phyloP scores from a whole-genome alignment of 2,888 invertebrate species.

The Thymelicus lineola region DNA sequence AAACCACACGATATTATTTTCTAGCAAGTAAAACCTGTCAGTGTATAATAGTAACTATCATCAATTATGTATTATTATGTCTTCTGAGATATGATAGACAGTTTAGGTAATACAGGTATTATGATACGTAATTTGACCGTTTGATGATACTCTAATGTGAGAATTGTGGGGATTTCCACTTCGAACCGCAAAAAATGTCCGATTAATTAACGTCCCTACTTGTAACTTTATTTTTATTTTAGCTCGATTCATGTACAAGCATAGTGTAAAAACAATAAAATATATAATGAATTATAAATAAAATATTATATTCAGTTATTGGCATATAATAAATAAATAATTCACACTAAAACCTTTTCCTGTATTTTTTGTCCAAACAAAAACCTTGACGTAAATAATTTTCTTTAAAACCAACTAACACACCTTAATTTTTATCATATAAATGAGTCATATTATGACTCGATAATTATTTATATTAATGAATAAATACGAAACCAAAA shows the following conservation, averaged over 20 bases:
- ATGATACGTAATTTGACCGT: constrained; percentile 1
- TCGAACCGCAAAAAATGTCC: neutral
- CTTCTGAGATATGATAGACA: no score
- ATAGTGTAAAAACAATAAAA: no score
- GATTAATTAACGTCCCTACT: neutral
- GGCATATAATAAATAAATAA: no score
- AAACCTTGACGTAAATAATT: neutral
- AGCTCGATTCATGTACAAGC: no score
- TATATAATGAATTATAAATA: no score
- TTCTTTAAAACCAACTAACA: neutral
- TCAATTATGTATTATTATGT: no score
- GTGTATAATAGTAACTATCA: no score
- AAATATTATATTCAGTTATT: no score
- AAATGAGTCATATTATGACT: constrained; percentile 9
- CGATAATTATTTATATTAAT: neutral
- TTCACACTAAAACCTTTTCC: no score
- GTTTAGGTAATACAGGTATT: neutral
- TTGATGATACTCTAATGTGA: neutral
- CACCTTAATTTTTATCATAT: constrained; percentile 15
- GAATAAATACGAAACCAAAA: neutral
- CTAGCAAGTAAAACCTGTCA: no score
- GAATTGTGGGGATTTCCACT: constrained; percentile 16
- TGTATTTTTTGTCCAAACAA: neutral
- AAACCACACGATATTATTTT: no score
- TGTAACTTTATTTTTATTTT: no score